These are phyloP conservation scores for Ectropis crepuscularia DNA, from an alignment of 2,888 invertebrate species.

Conservation along the genomic window DNA sequence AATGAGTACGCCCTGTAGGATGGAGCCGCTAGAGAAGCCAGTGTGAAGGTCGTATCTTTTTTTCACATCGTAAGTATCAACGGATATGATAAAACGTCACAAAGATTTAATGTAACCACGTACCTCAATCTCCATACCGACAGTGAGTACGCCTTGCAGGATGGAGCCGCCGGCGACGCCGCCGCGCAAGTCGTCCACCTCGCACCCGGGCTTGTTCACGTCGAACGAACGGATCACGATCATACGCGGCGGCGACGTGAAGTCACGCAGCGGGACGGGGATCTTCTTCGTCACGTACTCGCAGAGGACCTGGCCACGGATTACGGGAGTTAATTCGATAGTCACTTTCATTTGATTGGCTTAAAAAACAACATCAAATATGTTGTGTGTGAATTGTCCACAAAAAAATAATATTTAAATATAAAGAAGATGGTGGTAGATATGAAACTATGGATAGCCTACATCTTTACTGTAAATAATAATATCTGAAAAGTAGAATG, in stretches of 20 bases:
- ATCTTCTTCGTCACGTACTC: constrained; percentile 99
- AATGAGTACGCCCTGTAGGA: no score
- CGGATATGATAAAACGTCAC: no score
- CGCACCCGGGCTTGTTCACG: constrained; percentile 99
- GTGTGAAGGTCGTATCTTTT: no score
- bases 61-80: no score
- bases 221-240: constrained; percentile 99
- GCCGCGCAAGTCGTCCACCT: constrained; percentile 98
- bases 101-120: not conserved
- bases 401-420: no score
- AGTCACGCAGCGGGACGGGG: constrained; percentile 97
- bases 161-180: constrained; percentile 99
- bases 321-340: not conserved
- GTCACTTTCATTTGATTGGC: not conserved
- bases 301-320: constrained; percentile 89
- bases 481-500: no score
- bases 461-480: no score
- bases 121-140: constrained; percentile 99
- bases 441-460: no score
- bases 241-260: constrained; percentile 96
- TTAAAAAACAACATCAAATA: no score
- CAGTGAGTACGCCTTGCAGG: constrained; percentile 96
- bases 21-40: no score
- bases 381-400: no score
- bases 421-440: no score